phyloP scores from a whole-genome alignment of 2,888 invertebrate genomes.

The Drosophila affinis region DNA sequence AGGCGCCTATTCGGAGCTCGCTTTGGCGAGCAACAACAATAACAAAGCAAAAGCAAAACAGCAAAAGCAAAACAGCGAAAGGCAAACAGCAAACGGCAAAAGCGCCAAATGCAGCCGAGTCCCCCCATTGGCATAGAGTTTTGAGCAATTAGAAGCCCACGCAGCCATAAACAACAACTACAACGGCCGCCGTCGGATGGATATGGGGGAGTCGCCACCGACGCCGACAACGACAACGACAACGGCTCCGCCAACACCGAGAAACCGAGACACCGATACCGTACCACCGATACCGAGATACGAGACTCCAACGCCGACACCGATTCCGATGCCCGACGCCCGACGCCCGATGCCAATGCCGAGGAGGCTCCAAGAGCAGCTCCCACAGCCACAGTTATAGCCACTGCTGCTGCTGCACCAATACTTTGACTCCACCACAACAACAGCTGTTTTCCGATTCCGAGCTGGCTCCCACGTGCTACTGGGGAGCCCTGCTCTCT shows the following conservation, averaged over 20 bases:
- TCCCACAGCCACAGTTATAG: not conserved
- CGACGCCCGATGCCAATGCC: not conserved
- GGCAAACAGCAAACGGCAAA: conserved; percentile 41
- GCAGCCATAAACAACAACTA: conserved; percentile 80
- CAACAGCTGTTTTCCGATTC: conserved; percentile 58
- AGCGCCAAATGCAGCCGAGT: conserved; percentile 78
- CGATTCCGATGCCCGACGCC: not conserved
- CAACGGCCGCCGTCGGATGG: conserved; percentile 34
- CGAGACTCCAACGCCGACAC: not conserved
- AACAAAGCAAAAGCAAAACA: not conserved
- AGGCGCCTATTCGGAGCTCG: conserved; percentile 79
- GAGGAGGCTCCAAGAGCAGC: not conserved
- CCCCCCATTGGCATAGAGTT: conserved; percentile 79
- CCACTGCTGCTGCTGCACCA: not conserved
- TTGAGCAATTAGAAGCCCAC: conserved; percentile 83
- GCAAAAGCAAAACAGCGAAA: not conserved
- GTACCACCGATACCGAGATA: not conserved
- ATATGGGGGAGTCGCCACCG: conserved; percentile 8
- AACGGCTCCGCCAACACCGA: not conserved
- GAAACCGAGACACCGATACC: not conserved
- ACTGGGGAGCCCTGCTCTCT: conserved; percentile 31
- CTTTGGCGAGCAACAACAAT: conserved; percentile 24
- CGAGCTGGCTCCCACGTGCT: conserved; percentile 75
- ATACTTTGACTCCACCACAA: conserved; percentile 5
- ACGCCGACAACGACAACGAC: conserved; percentile 4